A percentile compares a stretch with the other conserved stretches of the same genome.
phyloP scores from a whole-genome alignment of 1,140 invertebrate genomes.

The Pogonus chalceus region DNA sequence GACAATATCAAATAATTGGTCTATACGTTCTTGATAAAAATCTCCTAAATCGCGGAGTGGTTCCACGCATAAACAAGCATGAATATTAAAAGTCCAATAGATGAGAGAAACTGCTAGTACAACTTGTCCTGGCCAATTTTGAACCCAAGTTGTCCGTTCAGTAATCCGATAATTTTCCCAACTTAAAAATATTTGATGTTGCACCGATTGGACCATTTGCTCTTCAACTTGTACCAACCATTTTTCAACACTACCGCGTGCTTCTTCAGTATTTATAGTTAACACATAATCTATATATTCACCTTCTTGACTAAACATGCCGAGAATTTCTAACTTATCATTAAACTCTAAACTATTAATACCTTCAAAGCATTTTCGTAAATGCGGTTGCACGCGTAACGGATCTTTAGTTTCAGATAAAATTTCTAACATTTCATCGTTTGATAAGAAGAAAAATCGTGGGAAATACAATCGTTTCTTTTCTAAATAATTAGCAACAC shows the following conservation, averaged over 20 bases:
- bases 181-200: conserved; percentile 60
- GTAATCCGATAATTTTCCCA: conserved; percentile 57
- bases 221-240: conserved; percentile 81
- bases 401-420: conserved; percentile 87
- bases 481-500: conserved; percentile 83
- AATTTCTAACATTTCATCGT: conserved; percentile 92
- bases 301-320: conserved; percentile 77
- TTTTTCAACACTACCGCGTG: conserved; percentile 83
- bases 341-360: conserved; percentile 66
- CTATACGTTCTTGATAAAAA: conserved; percentile 42
- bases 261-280: conserved; percentile 64
- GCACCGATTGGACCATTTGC: conserved; percentile 65
- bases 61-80: conserved; percentile 51
- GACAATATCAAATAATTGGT: conserved; percentile 56
- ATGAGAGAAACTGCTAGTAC: conserved; percentile 76
- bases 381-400: conserved; percentile 75
- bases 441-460: conserved; percentile 90
- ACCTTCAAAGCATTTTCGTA: conserved; percentile 87
- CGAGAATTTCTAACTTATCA: conserved; percentile 62
- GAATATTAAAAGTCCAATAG: conserved; percentile 78
- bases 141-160: conserved; percentile 63
- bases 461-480: conserved; percentile 86
- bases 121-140: conserved; percentile 83
- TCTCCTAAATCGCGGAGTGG: conserved; percentile 41
- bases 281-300: conserved; percentile 65